Conservation (phyloP, 2,888 invertebrate genomes). For the Pinctada fucata region DNA sequence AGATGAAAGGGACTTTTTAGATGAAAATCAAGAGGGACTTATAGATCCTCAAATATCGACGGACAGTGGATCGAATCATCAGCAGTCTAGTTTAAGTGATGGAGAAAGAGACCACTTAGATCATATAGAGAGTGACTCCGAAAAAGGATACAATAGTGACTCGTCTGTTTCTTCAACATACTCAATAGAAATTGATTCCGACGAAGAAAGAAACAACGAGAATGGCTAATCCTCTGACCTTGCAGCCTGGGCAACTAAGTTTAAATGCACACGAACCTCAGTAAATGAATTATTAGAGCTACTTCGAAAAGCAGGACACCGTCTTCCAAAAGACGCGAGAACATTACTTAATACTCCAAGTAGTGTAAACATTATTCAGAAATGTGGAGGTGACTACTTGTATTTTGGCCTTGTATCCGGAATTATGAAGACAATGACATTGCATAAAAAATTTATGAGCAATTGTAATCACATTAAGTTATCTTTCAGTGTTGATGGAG, state of each 20-base stretch:
- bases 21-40: too few relatives aligned
- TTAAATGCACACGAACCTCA: conserved; percentile 6
- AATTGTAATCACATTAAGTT: not conserved
- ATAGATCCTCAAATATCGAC: too few relatives aligned
- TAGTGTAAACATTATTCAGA: conserved; percentile 12
- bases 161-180: too few relatives aligned
- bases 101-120: too few relatives aligned
- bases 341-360: conserved; percentile 45
- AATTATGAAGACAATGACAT: conserved; percentile 4
- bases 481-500: conserved; percentile 39
- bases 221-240: too few relatives aligned
- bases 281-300: conserved; percentile 6
- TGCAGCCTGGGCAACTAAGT: conserved; percentile 19
- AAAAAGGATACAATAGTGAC: too few relatives aligned
- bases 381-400: conserved; percentile 43
- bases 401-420: conserved; percentile 42
- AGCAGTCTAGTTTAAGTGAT: too few relatives aligned
- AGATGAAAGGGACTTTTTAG: too few relatives aligned
- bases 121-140: too few relatives aligned
- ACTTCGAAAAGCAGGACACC: conserved; percentile 16
- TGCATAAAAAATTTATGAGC: not conserved
- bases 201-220: too few relatives aligned
- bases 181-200: too few relatives aligned
- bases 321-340: conserved; percentile 48
- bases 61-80: too few relatives aligned